These are phyloP conservation scores for Trichosurus vulpecula DNA, from an alignment of 2,797 vertebrate genomes.

Conservation along the genomic window DNA sequence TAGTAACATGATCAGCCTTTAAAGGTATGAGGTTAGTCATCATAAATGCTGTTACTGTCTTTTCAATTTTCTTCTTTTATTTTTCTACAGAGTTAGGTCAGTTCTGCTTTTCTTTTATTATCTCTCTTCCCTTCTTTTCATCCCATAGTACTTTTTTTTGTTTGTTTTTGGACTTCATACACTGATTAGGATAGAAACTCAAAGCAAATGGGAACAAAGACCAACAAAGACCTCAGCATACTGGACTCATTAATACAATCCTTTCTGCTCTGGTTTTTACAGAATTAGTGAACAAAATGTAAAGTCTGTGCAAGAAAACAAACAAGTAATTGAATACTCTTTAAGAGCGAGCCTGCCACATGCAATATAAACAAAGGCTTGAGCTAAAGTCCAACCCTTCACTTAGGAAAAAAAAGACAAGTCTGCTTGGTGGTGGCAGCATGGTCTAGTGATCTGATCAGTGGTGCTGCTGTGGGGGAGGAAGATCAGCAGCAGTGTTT, in stretches of 20 bases:
- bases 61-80: conserved; percentile 33
- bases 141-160: conserved; percentile 54
- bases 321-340: conserved; percentile 56
- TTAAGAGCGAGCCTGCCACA: conserved; percentile 33
- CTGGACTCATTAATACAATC: conserved; percentile 66
- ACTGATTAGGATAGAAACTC: conserved; percentile 41
- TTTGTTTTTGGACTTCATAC: conserved; percentile 18
- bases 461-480: conserved; percentile 6
- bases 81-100: background rate
- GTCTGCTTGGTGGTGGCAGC: background rate
- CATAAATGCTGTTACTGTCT: conserved; percentile 21
- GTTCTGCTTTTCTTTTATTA: conserved; percentile 15
- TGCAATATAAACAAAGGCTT: background rate
- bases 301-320: conserved; percentile 57
- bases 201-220: conserved; percentile 58
- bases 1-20: background rate
- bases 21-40: background rate
- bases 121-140: conserved; percentile 20
- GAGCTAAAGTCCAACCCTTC: background rate
- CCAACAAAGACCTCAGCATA: conserved; percentile 52
- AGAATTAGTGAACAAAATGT: conserved; percentile 55
- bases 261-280: conserved; percentile 65
- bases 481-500: conserved; percentile 22
- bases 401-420: conserved; percentile 38
- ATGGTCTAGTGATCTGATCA: background rate